These are phyloP conservation scores for Elanoides forficatus DNA, from an alignment of 2,113 vertebrate genomes.

Conservation along the genomic window DNA sequence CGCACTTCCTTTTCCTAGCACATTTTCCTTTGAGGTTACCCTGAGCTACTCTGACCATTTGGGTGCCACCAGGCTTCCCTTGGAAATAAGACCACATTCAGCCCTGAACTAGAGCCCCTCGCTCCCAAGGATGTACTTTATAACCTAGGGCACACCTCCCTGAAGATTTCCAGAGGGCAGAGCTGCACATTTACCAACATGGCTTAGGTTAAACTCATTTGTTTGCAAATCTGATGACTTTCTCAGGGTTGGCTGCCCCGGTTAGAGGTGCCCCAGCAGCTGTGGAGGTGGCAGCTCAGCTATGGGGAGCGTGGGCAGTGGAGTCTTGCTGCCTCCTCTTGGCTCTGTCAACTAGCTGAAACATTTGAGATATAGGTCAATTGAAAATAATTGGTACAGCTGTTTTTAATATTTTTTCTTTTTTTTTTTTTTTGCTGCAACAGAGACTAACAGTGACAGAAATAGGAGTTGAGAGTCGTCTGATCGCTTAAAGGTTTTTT, in stretches of 20 bases:
- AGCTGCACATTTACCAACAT: fast-evolving
- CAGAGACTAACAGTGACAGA: neutral
- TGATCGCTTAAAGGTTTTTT: neutral
- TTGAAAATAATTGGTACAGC: neutral
- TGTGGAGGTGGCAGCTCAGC: neutral
- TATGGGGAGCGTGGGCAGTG: fast-evolving
- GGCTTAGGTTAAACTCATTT: neutral
- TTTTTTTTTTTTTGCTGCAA: neutral
- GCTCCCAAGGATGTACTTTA: neutral
- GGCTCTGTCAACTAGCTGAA: neutral
- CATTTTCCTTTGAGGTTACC: neutral
- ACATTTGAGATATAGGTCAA: neutral
- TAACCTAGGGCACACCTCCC: neutral
- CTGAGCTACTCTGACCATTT: neutral
- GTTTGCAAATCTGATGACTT: neutral
- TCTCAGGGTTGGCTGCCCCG: neutral
- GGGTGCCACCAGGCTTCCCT: neutral
- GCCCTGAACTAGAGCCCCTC: neutral
- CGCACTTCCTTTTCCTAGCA: neutral
- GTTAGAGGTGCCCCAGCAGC: neutral
- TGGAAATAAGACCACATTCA: neutral
- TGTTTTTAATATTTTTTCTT: fast-evolving
- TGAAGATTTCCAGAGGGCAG: neutral
- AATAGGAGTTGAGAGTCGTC: neutral
- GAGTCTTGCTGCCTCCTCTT: neutral